Base-by-base conservation (phyloP, 1,140 invertebrate genomes). In the Drosophila gunungcola region DNA sequence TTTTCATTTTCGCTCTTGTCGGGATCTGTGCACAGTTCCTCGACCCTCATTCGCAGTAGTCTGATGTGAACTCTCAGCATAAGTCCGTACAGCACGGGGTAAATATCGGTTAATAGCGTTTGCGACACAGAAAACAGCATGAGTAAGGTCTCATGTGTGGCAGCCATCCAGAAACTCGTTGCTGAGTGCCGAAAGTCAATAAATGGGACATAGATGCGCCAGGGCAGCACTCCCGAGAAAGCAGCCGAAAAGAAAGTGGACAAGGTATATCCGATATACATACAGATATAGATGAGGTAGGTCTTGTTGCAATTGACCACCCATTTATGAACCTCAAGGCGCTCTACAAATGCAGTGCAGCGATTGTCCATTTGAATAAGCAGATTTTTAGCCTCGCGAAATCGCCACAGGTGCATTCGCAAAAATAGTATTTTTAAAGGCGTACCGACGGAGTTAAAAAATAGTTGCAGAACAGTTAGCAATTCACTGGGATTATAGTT, bases 141-240 rank as follows among this genome's bases (percentile, higher is more conserved):
- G 0, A 73, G 10, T 5, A 76, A 0, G 0, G 16, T 21, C 29
- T 84, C 81, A 16, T 64, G 39, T 0, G 45, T 0, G 0, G 57
- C 48, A 5, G 72, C 65, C 0, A 46, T 16, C 54, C 51, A 65
- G 11, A 84, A 61, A 27, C 41, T 61, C 3, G 1, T 3, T 0
- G 29, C 29, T 32, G 46, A 49, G 9, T 49, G 34, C 0, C 27
- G 60, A 64, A 61, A 85, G 10, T 84, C 65, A 4, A 84, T 7
- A 12, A 81, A 53, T 0, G 58, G 70, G 43, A 75, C 78, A 10
- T 78, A 81, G 3, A 86, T 29, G 3, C 63, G 56, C 78, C 78
- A 85, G 0, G 82, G 74, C 3, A 52, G 4, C 1, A 21, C n/a
- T n/a, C 73, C 78, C 2, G 32, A 13, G 0, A 45, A 5, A 4